A percentile compares a stretch with the other conserved stretches of the same genome.
phyloP scores from a whole-genome alignment of 2,888 invertebrate species.

The Ophraella communa region DNA sequence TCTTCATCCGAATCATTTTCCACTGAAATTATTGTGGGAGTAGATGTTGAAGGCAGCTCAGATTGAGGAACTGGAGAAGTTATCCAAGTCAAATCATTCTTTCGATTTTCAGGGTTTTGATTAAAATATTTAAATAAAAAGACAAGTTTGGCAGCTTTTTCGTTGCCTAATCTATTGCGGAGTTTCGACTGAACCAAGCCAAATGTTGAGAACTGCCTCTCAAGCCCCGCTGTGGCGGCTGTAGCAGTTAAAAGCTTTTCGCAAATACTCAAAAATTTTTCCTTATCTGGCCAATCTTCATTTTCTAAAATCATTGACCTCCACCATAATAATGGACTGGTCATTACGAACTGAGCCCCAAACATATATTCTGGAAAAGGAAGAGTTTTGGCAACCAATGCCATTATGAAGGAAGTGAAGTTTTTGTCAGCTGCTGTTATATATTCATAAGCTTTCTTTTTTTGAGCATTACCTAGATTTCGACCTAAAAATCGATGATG shows the following conservation, averaged over 20 bases:
- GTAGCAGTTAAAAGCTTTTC: constrained; percentile 18
- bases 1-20: no score
- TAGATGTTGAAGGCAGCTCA: no score
- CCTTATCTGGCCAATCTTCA: constrained; percentile 20
- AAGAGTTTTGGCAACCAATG: constrained; percentile 6
- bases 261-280: constrained; percentile 17
- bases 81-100: no score
- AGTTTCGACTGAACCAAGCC: constrained; percentile 21
- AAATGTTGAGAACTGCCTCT: constrained; percentile 15
- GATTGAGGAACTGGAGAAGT: no score
- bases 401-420: constrained; percentile 27
- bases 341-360: constrained; percentile 20
- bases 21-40: no score
- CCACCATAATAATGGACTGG: constrained; percentile 26
- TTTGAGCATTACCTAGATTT: constrained; percentile 19
- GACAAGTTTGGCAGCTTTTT: constrained; percentile 2
- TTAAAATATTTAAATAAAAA: no score
- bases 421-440: constrained; percentile 16
- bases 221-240: constrained; percentile 7
- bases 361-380: constrained; percentile 27
- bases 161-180: constrained; percentile 9
- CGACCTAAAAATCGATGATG: constrained; percentile 31
- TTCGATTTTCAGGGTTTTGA: no score
- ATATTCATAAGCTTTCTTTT: constrained; percentile 26
- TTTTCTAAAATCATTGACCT: constrained; percentile 2